These are phyloP conservation scores for Dendrocopos noguchii DNA, from an alignment of 2,113 vertebrate genomes.

Conservation along the genomic window DNA sequence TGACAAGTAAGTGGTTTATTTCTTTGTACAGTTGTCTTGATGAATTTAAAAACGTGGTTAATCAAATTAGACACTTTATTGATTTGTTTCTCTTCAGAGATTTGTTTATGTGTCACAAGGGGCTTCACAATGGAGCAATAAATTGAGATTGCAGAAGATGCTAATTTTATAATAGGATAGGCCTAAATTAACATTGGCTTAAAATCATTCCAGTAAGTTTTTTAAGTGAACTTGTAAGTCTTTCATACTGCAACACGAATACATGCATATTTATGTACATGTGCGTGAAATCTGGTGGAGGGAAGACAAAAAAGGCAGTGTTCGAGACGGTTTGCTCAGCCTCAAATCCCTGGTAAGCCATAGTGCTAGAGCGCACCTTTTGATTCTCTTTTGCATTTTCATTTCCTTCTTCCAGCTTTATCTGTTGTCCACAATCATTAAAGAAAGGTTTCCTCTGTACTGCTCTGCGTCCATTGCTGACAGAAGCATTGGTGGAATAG, in stretches of 20 bases:
- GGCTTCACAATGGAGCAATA: conserved; percentile 75
- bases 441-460: conserved; percentile 18
- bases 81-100: conserved; percentile 77
- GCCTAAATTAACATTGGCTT: conserved; percentile 74
- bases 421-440: conserved; percentile 40
- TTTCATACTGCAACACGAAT: conserved; percentile 36
- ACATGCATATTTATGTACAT: conserved; percentile 40
- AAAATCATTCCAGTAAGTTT: conserved; percentile 69
- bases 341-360: not conserved
- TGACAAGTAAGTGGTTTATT: conserved; percentile 93
- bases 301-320: not conserved
- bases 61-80: conserved; percentile 83
- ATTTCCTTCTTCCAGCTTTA: conserved; percentile 51
- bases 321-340: not conserved
- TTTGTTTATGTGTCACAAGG: conserved; percentile 73
- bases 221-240: conserved; percentile 56
- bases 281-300: conserved; percentile 10
- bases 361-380: not conserved
- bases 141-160: conserved; percentile 75
- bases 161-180: conserved; percentile 62
- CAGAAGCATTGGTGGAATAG: conserved; percentile 18
- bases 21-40: conserved; percentile 68
- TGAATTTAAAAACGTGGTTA: conserved; percentile 76
- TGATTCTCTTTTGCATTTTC: conserved; percentile 42
- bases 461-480: not conserved